Percentiles rank a stretch among this genome's conserved stretches.
phyloP scores from a whole-genome alignment of 2,888 invertebrate species.

The Agrochola macilenta region DNA sequence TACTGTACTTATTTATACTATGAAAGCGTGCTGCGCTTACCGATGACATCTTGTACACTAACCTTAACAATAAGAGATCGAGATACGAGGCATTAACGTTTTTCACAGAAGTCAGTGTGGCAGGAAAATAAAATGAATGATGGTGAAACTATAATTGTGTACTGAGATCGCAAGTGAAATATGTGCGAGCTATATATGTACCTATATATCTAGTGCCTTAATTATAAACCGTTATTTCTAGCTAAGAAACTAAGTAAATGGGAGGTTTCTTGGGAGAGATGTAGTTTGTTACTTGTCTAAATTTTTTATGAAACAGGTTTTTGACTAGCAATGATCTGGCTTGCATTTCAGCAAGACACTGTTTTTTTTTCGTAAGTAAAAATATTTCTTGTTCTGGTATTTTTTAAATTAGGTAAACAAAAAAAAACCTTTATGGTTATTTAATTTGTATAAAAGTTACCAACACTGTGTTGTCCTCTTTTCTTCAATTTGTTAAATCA shows the following conservation, averaged over 20 bases:
- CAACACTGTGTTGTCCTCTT: no score
- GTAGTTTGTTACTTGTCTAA: neutral
- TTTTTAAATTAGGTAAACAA: no score
- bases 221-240: slow-evolving; percentile 41
- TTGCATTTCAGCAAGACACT: neutral
- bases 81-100: slow-evolving; percentile 64
- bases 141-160: slow-evolving; percentile 65
- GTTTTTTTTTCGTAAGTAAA: neutral
- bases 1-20: no score
- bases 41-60: slow-evolving; percentile 24
- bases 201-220: slow-evolving; percentile 23
- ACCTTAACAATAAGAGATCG: slow-evolving; percentile 56
- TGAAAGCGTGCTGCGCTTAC: neutral
- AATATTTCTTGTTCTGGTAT: no score
- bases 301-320: slow-evolving; percentile 13
- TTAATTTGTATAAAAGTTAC: no score
- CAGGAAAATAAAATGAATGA: slow-evolving; percentile 65
- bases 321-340: neutral
- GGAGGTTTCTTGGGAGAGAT: neutral
- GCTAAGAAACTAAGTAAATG: slow-evolving; percentile 18
- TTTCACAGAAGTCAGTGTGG: slow-evolving; percentile 67
- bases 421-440: no score
- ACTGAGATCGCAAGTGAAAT: slow-evolving; percentile 58
- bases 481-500: no score
- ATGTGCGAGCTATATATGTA: slow-evolving; percentile 24